Conservation (phyloP, 2,888 invertebrate genomes). For the Leucoma salicis region DNA sequence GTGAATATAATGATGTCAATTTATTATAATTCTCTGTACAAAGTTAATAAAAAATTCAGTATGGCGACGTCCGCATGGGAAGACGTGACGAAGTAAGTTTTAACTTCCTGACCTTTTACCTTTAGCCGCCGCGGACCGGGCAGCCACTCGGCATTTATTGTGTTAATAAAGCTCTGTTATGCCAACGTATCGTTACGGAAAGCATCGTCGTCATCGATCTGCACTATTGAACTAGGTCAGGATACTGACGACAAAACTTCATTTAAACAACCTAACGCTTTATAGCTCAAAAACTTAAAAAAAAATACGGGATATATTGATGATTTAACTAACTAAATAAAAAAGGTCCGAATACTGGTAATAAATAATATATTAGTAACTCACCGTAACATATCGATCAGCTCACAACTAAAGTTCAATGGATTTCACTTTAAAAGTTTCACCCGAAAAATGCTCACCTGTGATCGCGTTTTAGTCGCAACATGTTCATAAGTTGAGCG, state of each 20-base stretch:
- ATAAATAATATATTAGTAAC: constrained; percentile 58
- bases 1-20: too few relatives aligned
- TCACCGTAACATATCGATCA: constrained; percentile 62
- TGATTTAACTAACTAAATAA: too few relatives aligned
- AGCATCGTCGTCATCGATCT: constrained; percentile 36
- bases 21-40: not conserved
- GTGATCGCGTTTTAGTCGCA: constrained; percentile 54
- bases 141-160: constrained; percentile 19
- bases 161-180: constrained; percentile 22
- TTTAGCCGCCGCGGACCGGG: constrained; percentile 25
- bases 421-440: constrained; percentile 62
- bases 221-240: constrained; percentile 42
- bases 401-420: constrained; percentile 51
- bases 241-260: constrained; percentile 12
- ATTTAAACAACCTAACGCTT: not conserved
- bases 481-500: constrained; percentile 45
- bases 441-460: constrained; percentile 53
- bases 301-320: not conserved
- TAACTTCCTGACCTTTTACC: constrained; percentile 35
- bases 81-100: constrained; percentile 24
- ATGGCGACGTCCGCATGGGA: constrained; percentile 16
- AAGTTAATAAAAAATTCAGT: constrained; percentile 6
- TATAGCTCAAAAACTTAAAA: not conserved
- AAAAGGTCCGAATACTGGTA: constrained; percentile 48
- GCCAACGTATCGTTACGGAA: constrained; percentile 15